Evolutionary conservation across 2,113 vertebrate species (phyloP).

Genomic region (Leptobrachium leishanense): DNA sequence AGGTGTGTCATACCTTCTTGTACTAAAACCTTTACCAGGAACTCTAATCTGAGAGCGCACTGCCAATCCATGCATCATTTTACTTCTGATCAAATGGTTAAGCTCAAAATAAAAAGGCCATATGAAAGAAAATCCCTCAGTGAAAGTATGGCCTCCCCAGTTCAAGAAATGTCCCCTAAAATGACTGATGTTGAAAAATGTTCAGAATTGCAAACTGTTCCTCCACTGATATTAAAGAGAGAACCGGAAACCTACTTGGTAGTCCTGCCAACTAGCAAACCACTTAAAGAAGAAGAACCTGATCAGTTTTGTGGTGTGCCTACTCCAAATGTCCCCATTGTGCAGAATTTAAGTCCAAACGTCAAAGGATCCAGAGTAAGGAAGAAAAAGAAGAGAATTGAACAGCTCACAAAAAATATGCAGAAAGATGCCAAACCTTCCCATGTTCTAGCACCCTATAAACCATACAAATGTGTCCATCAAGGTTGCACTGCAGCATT

Average conservation of each 20-base stretch:
- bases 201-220: conserved; percentile 49
- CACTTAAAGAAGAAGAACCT: conserved; percentile 60
- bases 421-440: conserved; percentile 66
- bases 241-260: conserved; percentile 52
- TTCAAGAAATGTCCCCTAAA: conserved; percentile 18
- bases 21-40: conserved; percentile 90
- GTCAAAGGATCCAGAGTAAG: conserved; percentile 63
- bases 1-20: conserved; percentile 86
- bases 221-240: conserved; percentile 52
- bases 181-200: conserved; percentile 57
- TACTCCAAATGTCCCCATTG: conserved; percentile 50
- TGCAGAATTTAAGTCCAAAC: conserved; percentile 40
- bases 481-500: conserved; percentile 92
- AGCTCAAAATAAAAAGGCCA: conserved; percentile 82
- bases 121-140: conserved; percentile 72
- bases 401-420: conserved; percentile 68
- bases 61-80: conserved; percentile 87
- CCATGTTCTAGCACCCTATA: conserved; percentile 76
- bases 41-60: conserved; percentile 92
- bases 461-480: conserved; percentile 91
- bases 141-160: conserved; percentile 52
- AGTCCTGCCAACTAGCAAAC: neutral
- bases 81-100: conserved; percentile 81
- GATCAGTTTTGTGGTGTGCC: conserved; percentile 57
- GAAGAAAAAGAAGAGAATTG: conserved; percentile 71